Evolutionary conservation across 92 coral and sea anemone genomes (phyloP), one percentile per base, ranked within the genome.

Genomic region (Virgularia gustaviana): DNA sequence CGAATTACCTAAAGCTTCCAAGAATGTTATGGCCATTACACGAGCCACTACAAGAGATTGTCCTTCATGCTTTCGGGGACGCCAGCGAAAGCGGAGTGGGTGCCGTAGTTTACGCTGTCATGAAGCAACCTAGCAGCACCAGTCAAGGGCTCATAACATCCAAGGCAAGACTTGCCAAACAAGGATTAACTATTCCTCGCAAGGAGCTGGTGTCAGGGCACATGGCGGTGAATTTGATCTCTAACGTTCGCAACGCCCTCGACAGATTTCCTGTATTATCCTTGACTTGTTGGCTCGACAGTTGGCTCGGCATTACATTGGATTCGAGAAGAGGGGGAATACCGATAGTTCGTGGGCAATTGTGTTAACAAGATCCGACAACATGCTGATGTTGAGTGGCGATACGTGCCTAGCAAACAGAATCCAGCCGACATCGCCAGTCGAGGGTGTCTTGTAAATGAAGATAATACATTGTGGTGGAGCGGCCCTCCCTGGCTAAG

Each of bases 91-190:
- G 52, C 15, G 76, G 76, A 20, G 65, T 66, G 39, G 51, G 51
- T n/a, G 20, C 79, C 9, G 79, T 62, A 33, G 73, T 79, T 38
- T 79, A 72, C 35, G 75, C 84, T 0, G 84, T 79, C 18, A 67
- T 78, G 38, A 53, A 52, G 24, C 82, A 67, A 33, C 77, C 35
- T 8, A 24, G 22, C 4, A 77, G 67, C 29, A 37, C 66, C 2
- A 67, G 55, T 13, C 82, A 78, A 56, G 78, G 82, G 0, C 75
- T 79, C 18, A 56, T 79, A 18, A 22, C 53, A 13, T 72, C 84
- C 52, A 80, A 80, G 71, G 55, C 85, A 15, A 62, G 81, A 1
- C 64, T 81, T 66, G 67, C 81, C 34, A 81, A 81, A 42, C 75
- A 54, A 34, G 49, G 49, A 4, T 71, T 66, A 0, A 83, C 87